Conservation (phyloP, 2,113 vertebrate genomes). For the Epinephelus lanceolatus region DNA sequence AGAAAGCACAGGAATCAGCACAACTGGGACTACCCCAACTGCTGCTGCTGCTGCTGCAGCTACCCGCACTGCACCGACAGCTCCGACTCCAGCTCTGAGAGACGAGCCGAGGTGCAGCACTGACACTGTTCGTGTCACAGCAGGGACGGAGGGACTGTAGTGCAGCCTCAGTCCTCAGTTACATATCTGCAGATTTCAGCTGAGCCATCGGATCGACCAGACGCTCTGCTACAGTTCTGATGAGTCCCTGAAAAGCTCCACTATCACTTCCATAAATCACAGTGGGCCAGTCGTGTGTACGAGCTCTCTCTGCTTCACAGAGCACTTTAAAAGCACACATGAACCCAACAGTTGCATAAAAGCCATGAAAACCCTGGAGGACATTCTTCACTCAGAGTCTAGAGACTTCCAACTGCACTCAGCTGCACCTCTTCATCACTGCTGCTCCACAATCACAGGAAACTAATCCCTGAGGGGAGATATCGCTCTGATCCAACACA, state of each 20-base stretch:
- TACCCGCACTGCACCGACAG: conserved; percentile 52
- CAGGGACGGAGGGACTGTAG: background rate
- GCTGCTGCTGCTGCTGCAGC: conserved; percentile 42
- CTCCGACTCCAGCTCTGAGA: background rate
- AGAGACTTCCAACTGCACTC: conserved; percentile 30
- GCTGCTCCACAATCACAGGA: conserved; percentile 14
- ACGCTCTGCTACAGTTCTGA: background rate
- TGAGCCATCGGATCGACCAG: background rate
- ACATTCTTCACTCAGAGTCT: conserved; percentile 24
- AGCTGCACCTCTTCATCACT: conserved; percentile 29
- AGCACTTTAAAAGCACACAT: conserved; percentile 9
- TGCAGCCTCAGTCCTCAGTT: background rate
- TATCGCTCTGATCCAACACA: conserved; percentile 30
- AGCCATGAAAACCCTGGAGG: conserved; percentile 34
- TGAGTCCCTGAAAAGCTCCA: background rate
- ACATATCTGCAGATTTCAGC: conserved; percentile 26
- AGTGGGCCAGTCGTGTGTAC: background rate
- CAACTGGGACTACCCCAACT: conserved; percentile 35
- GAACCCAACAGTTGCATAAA: conserved; percentile 30
- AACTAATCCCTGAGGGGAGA: conserved; percentile 26
- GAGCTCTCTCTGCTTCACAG: conserved; percentile 2
- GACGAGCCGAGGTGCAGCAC: conserved; percentile 10
- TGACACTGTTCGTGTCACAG: background rate
- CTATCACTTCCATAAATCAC: conserved; percentile 3
- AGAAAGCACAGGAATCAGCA: conserved; percentile 75